Base-by-base conservation (phyloP, 2,888 invertebrate genomes). In the Tubulanus polymorphus region DNA sequence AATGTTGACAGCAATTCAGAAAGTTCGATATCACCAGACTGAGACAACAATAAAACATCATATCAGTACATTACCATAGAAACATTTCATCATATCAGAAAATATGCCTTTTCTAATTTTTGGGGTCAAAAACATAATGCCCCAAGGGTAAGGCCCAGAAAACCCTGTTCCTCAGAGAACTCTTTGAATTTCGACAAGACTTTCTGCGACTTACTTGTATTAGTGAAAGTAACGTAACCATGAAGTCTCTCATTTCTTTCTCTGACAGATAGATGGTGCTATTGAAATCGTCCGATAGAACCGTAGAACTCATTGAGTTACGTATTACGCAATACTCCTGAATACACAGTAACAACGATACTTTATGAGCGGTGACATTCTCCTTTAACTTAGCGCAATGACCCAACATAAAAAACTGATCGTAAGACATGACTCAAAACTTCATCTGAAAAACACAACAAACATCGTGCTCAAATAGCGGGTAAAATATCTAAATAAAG, bases 181-280 rank as follows among this genome's bases (percentile, higher is more conserved):
- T n/a, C n/a, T n/a, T n/a, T n/a, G n/a, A n/a, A n/a, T 28, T 30
- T 30, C 35, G 12, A 10, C 35, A 35, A 12, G 10, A 10, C n/a
- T 35, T 35, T n/a, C 10, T 12, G 10, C 12, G 20, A 51, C 30
- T 49, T 51, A 72, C 87, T 84, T 90, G 89, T 63, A 91, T 86
- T 27, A 92, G 80, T 77, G 90, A 89, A 18, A 92, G 81, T 29
- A 90, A 84, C 5, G 89, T 82, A 77, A 90, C 86, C 79, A 90
- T 89, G 76, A 92, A 90, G 72, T 89, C 87, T 65, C 89, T 86
- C 55, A 88, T 83, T 61, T 86, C 72, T 15, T 62, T 63, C 50
- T 75, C 74, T 10, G 68, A 64, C 26, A 70, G 59, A 10, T 54
- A 53, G 3, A 56, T 50, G n/a, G n/a, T n/a, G n/a, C n/a, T n/a